Evolutionary conservation across 2,797 vertebrate species (phyloP), one percentile per base, ranked within the genome.

Genomic region (Graptemys geographica): DNA sequence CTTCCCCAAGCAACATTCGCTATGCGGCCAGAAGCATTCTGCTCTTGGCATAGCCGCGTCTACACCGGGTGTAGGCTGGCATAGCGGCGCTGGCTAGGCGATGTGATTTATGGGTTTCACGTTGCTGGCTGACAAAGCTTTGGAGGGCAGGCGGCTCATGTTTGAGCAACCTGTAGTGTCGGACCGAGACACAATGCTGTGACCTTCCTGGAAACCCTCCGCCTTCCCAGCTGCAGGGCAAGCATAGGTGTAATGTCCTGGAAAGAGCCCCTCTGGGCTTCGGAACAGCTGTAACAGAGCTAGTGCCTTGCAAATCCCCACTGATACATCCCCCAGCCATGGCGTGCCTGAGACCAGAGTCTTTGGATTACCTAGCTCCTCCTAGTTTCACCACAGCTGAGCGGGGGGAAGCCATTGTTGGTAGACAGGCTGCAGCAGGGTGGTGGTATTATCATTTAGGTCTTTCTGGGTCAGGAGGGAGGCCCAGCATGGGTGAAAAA

Each of bases 331-430:
- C 44, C 74, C 44, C 44, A 31, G 12, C 11, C 23, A 76, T 8
- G 12, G 23, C 2, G 11, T 23, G 15, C 47, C 72, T 33, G 72
- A 6, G 8, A 19, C 6, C 5, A 27, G 28, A 16, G 33, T 8
- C 23, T 80, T 19, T 13, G 5, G 27, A 52, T 49, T 51, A 37
- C 41, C 31, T 83, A 6, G 51, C 47, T 19, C 8, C 23, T 15
- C 31, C 19, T 12, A 11, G 37, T 37, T n/a, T 69, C 44, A 25
- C 8, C 79, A 13, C 7, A 79, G 33, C 33, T 15, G 41, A 53
- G 12, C 57, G 1, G 6, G 41, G 5, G 8, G 6, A 2, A 25
- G 7, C 8, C 47, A 8, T 21, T 2, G 62, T 19, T 41, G 19
- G 62, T 31, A n/a, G 44, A 21, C 56, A 86, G 21, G 72, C 41